phyloP scores from a whole-genome alignment of 2,113 vertebrate genomes.

The Leptobrachium ailaonicum region DNA sequence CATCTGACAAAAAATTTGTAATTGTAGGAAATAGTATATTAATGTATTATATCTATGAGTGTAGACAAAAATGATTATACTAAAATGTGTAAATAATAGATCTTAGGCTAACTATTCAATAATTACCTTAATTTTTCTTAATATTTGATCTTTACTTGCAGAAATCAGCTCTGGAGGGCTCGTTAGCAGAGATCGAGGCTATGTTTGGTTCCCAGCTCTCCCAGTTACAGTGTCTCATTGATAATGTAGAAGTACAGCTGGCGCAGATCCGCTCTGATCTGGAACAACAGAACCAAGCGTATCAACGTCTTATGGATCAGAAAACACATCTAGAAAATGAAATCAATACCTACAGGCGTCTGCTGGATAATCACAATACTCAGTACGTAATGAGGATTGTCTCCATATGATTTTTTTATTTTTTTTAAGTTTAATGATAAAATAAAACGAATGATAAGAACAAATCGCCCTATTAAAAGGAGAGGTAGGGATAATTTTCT shows the following conservation, averaged over 20 bases:
- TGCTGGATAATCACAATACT: conserved; percentile 37
- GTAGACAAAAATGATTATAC: too few relatives aligned
- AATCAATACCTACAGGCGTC: conserved; percentile 24
- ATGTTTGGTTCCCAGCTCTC: conserved; percentile 61
- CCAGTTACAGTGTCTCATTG: conserved; percentile 62
- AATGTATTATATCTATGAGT: too few relatives aligned
- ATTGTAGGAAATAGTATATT: too few relatives aligned
- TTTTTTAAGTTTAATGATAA: too few relatives aligned
- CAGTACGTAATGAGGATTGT: conserved; percentile 51
- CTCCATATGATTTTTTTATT: too few relatives aligned
- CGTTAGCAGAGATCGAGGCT: conserved; percentile 63
- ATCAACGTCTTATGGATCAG: conserved; percentile 54
- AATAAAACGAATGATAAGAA: too few relatives aligned
- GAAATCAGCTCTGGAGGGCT: conserved; percentile 66
- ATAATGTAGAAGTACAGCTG: conserved; percentile 62
- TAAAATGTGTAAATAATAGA: too few relatives aligned
- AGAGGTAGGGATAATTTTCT: too few relatives aligned
- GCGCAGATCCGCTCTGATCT: conserved; percentile 57
- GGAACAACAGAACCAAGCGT: conserved; percentile 63
- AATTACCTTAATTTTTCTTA: too few relatives aligned
- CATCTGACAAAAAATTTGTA: too few relatives aligned
- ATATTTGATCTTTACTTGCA: conserved; percentile 23
- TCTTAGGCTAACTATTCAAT: too few relatives aligned
- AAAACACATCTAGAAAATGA: conserved; percentile 41
- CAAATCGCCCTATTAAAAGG: too few relatives aligned